Evolutionary conservation across 2,888 invertebrate species (phyloP).

Genomic region (Drosophila paramelanica): DNA sequence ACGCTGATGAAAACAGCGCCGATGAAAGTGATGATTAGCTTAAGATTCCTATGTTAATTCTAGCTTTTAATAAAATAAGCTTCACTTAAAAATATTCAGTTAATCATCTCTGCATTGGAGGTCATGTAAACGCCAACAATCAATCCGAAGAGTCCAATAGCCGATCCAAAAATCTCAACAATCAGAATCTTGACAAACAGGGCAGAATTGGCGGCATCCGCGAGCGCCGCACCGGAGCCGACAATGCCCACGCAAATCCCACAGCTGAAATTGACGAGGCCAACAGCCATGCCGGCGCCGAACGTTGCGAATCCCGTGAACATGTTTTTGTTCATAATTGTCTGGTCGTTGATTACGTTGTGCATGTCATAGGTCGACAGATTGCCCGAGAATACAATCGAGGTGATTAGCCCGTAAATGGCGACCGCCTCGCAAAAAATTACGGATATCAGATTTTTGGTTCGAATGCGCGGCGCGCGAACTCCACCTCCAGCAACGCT

Average conservation of each 20-base stretch:
- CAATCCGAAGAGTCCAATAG: slow-evolving; percentile 98
- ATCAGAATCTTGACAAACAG: slow-evolving; percentile 99
- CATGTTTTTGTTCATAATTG: slow-evolving; percentile 88
- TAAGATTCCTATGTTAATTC: slow-evolving; percentile 31
- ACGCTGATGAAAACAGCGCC: slow-evolving; percentile 21
- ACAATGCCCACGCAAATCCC: slow-evolving; percentile 97
- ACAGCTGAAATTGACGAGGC: slow-evolving; percentile 97
- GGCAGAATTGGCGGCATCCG: slow-evolving; percentile 98
- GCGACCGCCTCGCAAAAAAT: slow-evolving; percentile 99
- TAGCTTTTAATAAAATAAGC: slow-evolving; percentile 25
- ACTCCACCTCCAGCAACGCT: slow-evolving; percentile 99
- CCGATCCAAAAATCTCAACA: slow-evolving; percentile 99
- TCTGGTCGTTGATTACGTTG: slow-evolving; percentile 53
- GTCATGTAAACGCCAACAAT: slow-evolving; percentile 99
- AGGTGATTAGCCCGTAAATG: slow-evolving; percentile 99
- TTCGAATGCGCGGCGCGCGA: slow-evolving; percentile 98
- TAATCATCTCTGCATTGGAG: slow-evolving; percentile 91
- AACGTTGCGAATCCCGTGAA: slow-evolving; percentile 97
- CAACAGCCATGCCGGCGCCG: slow-evolving; percentile 97
- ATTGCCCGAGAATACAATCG: slow-evolving; percentile 96
- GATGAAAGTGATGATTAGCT: slow-evolving; percentile 49
- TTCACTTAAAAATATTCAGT: slow-evolving; percentile 2
- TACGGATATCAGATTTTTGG: slow-evolving; percentile 99
- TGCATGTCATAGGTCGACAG: slow-evolving; percentile 86
- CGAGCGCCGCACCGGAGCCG: slow-evolving; percentile 98